These are phyloP conservation scores for Suricata suricatta DNA, from an alignment of 2,113 vertebrate genomes.

Conservation along the genomic window DNA sequence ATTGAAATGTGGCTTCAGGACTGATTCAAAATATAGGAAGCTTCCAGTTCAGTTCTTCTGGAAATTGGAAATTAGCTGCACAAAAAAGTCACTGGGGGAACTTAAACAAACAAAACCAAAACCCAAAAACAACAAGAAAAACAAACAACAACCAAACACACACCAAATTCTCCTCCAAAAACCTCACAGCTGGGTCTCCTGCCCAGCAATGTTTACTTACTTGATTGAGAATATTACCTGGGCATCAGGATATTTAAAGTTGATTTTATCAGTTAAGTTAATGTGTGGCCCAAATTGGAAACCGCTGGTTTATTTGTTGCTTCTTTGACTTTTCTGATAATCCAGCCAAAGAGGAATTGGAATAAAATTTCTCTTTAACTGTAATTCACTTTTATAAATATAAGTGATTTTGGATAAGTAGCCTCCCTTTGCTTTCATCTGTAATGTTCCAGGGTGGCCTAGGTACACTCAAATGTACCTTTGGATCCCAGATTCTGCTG, in stretches of 20 bases:
- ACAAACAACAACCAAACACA: too few species aligned
- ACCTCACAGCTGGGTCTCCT: not conserved
- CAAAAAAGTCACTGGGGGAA: not conserved
- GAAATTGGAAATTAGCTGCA: not conserved
- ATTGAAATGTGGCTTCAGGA: not conserved
- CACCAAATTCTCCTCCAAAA: not conserved
- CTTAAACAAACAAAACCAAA: not conserved
- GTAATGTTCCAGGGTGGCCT: not conserved
- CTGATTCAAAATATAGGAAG: not conserved
- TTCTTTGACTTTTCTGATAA: not conserved
- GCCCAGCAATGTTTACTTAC: not conserved
- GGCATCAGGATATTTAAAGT: not conserved
- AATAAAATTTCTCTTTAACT: not conserved
- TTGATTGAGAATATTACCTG: not conserved
- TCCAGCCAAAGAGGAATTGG: not conserved
- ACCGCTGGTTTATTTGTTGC: not conserved
- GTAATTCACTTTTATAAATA: not conserved
- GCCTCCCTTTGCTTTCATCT: not conserved
- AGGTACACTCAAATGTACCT: not conserved
- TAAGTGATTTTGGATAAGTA: not conserved
- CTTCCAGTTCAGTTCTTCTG: not conserved
- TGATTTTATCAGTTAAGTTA: not conserved
- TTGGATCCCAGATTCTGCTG: not conserved
- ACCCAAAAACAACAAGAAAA: not conserved
- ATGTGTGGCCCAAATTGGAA: not conserved